phyloP scores from a whole-genome alignment of 2,113 vertebrate species.

The Mesocricetus auratus region DNA sequence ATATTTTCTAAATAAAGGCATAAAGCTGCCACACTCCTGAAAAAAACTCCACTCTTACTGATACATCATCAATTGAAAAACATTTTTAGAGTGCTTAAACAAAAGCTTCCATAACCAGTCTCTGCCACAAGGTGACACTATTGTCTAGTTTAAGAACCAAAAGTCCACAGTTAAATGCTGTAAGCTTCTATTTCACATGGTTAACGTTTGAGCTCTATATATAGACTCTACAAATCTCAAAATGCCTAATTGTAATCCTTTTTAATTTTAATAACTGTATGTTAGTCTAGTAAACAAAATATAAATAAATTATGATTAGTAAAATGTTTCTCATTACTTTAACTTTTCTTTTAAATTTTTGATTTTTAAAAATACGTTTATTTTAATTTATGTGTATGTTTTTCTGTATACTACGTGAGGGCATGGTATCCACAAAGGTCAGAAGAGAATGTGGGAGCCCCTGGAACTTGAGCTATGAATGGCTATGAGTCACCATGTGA shows the following conservation, averaged over 20 bases:
- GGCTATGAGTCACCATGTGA: background rate
- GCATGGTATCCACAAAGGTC: background rate
- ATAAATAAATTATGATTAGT: background rate
- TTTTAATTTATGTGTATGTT: background rate
- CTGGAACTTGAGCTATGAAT: background rate
- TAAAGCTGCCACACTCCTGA: background rate
- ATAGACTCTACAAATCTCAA: background rate
- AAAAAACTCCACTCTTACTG: no score
- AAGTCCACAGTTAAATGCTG: background rate
- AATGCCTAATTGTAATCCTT: background rate
- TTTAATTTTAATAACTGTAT: background rate
- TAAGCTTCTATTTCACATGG: background rate
- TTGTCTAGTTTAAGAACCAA: conserved; percentile 2
- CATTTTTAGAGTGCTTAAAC: background rate
- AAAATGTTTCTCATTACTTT: background rate
- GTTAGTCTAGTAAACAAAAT: background rate
- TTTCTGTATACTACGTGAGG: background rate
- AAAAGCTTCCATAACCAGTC: background rate
- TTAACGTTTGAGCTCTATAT: conserved; percentile 1
- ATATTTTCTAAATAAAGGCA: background rate
- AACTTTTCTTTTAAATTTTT: background rate
- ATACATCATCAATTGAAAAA: background rate
- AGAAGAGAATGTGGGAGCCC: background rate
- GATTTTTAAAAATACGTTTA: background rate
- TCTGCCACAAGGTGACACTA: conserved; percentile 42